Evolutionary conservation across 2,888 invertebrate genomes (phyloP).

Genomic region (Griposia aprilina): DNA sequence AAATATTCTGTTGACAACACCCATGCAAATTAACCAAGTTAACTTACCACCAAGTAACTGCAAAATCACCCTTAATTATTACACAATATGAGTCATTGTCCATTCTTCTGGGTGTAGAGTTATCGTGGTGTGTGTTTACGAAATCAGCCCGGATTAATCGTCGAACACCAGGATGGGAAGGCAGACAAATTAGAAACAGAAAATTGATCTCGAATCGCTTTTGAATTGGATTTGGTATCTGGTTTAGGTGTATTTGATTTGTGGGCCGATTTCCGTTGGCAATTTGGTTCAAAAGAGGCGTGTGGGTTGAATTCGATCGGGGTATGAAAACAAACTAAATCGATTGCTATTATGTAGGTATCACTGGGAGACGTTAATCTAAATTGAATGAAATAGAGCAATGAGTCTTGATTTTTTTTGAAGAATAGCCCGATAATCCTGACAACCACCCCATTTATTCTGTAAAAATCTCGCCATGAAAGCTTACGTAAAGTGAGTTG

Average conservation of each 20-base stretch:
- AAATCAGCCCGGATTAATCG: constrained; percentile 88
- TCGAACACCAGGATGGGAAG: constrained; percentile 77
- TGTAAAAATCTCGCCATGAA: no score
- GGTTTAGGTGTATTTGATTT: constrained; percentile 69
- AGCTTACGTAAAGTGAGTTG: no score
- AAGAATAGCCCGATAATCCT: no score
- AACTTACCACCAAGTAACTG: constrained; percentile 15
- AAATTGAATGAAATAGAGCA: no score
- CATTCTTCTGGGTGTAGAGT: constrained; percentile 1
- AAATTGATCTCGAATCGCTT: constrained; percentile 81
- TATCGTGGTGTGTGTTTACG: constrained; percentile 71
- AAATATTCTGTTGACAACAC: constrained; percentile 85
- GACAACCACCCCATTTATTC: no score
- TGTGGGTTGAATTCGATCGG: constrained; percentile 23
- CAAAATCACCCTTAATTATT: constrained; percentile 50
- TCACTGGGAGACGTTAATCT: no score
- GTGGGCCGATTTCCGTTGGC: constrained; percentile 59
- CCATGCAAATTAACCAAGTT: constrained; percentile 71
- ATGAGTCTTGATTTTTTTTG: no score
- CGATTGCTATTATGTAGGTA: no score
- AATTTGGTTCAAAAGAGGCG: constrained; percentile 47
- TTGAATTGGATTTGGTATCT: constrained; percentile 73
- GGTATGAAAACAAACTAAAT: background rate
- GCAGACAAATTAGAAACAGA: constrained; percentile 88
- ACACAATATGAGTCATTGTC: constrained; percentile 32